These are phyloP conservation scores for Mormyrops boulengeri DNA, from an alignment of 2,797 vertebrate species.

Conservation along the genomic window DNA sequence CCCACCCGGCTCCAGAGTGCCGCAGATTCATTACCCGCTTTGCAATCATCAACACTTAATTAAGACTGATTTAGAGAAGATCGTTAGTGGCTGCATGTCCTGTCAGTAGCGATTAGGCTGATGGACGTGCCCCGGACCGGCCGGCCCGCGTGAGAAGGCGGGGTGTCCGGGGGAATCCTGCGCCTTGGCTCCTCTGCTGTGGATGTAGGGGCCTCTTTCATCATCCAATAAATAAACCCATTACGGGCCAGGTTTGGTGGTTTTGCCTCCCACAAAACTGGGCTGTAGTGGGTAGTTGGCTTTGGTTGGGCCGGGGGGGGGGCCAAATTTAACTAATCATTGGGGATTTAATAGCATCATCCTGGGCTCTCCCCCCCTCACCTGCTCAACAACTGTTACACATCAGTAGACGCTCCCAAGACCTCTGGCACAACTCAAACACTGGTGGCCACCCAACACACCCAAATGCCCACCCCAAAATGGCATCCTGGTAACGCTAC, in stretches of 20 bases:
- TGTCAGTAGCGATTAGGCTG: conserved; percentile 70
- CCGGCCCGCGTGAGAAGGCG: neutral
- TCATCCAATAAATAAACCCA: neutral
- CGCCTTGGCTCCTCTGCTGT: neutral
- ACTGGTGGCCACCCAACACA: neutral
- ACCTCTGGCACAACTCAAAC: neutral
- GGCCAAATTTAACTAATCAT: neutral
- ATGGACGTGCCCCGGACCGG: conserved; percentile 50
- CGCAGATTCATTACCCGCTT: conserved; percentile 56
- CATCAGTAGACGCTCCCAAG: neutral
- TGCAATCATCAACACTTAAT: conserved; percentile 72
- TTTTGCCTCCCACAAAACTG: neutral
- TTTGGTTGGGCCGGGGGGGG: neutral
- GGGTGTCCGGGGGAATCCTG: neutral
- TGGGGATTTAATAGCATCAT: neutral
- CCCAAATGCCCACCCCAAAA: neutral
- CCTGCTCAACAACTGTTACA: neutral
- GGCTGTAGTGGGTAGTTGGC: neutral
- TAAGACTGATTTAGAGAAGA: conserved; percentile 74
- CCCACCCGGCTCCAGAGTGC: conserved; percentile 43
- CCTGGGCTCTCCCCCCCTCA: neutral
- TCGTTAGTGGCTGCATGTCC: conserved; percentile 74
- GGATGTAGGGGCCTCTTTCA: neutral
- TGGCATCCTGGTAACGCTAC: neutral
- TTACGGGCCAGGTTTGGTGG: neutral